These are phyloP conservation scores for Hydractinia echinata DNA, from an alignment of 30 jellyfish, hydroid and myxozoan species.

Conservation along the genomic window DNA sequence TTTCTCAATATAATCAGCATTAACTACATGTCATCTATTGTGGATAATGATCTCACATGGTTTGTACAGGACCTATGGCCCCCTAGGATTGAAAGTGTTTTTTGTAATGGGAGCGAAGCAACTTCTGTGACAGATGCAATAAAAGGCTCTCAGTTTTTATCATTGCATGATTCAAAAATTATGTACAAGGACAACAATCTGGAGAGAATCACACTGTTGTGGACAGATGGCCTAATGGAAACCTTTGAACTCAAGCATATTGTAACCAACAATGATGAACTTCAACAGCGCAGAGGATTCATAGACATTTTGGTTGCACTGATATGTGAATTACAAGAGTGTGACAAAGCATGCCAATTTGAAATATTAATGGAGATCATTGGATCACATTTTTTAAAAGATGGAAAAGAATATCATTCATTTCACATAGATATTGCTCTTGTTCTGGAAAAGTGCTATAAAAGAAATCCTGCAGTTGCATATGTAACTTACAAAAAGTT, in stretches of 20 bases:
- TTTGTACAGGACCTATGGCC: not conserved
- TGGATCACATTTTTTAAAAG: not conserved
- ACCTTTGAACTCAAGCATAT: not conserved
- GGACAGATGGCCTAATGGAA: constrained; percentile 3
- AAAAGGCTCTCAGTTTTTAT: not conserved
- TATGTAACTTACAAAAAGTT: not conserved
- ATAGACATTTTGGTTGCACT: not conserved
- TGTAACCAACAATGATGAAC: not conserved
- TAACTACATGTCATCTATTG: not conserved
- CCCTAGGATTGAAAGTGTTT: not conserved
- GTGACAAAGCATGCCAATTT: not conserved
- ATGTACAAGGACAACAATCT: not conserved
- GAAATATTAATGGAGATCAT: not conserved
- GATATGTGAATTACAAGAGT: not conserved
- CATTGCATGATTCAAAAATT: not conserved
- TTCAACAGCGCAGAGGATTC: not conserved
- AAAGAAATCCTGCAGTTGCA: not conserved
- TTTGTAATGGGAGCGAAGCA: not conserved
- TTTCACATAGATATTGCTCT: not conserved
- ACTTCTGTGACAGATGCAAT: not conserved
- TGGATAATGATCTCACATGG: not conserved
- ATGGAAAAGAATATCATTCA: not conserved
- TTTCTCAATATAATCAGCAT: not conserved
- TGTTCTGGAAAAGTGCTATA: not conserved
- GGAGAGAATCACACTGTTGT: not conserved